These are phyloP conservation scores for Trichonephila clavipes DNA, from an alignment of 1,140 invertebrate species.

Conservation along the genomic window DNA sequence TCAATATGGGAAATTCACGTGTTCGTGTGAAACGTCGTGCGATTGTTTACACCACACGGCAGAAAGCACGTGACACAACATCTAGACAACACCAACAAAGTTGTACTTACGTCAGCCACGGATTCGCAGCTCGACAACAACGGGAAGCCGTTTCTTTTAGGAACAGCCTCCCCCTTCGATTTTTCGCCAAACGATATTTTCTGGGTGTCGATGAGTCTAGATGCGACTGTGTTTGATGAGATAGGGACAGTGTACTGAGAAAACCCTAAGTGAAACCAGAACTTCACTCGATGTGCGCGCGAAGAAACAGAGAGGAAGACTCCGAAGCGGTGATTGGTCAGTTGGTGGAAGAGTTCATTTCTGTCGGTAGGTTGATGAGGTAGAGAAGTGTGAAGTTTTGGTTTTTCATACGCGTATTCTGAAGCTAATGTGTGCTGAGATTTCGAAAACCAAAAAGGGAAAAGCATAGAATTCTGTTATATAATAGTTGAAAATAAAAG, in stretches of 20 bases:
- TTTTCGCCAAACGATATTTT: slow-evolving; percentile 1
- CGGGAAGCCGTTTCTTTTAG: neutral
- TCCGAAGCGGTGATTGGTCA: neutral
- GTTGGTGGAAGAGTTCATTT: slow-evolving; percentile 13
- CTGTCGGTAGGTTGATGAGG: neutral
- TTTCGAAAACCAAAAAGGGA: no score
- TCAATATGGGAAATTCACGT: neutral
- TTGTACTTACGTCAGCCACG: slow-evolving; percentile 42
- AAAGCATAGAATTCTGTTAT: no score
- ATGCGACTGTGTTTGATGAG: slow-evolving; percentile 14
- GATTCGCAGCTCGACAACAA: neutral
- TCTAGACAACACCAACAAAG: slow-evolving; percentile 55
- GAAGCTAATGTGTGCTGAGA: no score
- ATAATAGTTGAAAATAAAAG: no score
- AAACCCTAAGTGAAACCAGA: neutral
- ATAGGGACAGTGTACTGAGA: neutral
- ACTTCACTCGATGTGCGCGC: slow-evolving; percentile 49
- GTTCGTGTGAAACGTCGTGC: slow-evolving; percentile 4
- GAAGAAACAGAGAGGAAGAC: neutral
- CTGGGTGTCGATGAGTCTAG: slow-evolving; percentile 3
- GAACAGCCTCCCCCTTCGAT: slow-evolving; percentile 15
- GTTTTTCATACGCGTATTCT: neutral
- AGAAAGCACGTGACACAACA: slow-evolving; percentile 28
- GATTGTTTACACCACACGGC: slow-evolving; percentile 21
- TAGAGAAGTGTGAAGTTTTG: neutral